Conservation (phyloP, 1,140 invertebrate species). For the Elysia chlorotica region DNA sequence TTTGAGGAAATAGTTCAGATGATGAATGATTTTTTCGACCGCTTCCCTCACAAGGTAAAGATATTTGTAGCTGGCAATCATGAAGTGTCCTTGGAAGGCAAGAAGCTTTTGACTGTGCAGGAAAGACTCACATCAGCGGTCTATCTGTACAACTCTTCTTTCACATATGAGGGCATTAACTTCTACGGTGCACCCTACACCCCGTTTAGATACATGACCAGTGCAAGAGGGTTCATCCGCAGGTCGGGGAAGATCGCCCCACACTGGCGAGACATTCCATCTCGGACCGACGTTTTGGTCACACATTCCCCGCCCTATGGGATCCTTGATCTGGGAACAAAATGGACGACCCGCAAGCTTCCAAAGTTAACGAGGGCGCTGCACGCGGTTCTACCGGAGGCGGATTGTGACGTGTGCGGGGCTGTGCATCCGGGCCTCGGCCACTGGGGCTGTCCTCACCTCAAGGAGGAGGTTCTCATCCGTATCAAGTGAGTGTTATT, state of each 20-base stretch:
- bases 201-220: slow-evolving; percentile 28
- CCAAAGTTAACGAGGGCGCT: slow-evolving; percentile 7
- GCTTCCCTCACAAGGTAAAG: slow-evolving; percentile 42
- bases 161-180: slow-evolving; percentile 35
- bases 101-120: slow-evolving; percentile 27
- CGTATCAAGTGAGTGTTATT: slow-evolving; percentile 32
- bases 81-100: slow-evolving; percentile 32
- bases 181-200: slow-evolving; percentile 47
- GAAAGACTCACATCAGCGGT: slow-evolving; percentile 27
- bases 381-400: neutral
- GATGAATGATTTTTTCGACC: slow-evolving; percentile 38
- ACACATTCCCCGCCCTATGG: slow-evolving; percentile 46
- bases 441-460: slow-evolving; percentile 30
- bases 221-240: slow-evolving; percentile 33
- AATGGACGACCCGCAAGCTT: slow-evolving; percentile 14
- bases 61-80: slow-evolving; percentile 51
- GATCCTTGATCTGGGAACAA: slow-evolving; percentile 31
- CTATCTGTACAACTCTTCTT: slow-evolving; percentile 40
- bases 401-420: slow-evolving; percentile 24
- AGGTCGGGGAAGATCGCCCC: slow-evolving; percentile 27
- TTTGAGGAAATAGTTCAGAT: slow-evolving; percentile 27
- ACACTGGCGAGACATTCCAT: slow-evolving; percentile 38
- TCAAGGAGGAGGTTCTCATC: slow-evolving; percentile 31
- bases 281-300: slow-evolving; percentile 41
- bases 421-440: slow-evolving; percentile 22